Evolutionary conservation across 2,113 vertebrate species (phyloP).

Genomic region (Ranitomeya imitator): DNA sequence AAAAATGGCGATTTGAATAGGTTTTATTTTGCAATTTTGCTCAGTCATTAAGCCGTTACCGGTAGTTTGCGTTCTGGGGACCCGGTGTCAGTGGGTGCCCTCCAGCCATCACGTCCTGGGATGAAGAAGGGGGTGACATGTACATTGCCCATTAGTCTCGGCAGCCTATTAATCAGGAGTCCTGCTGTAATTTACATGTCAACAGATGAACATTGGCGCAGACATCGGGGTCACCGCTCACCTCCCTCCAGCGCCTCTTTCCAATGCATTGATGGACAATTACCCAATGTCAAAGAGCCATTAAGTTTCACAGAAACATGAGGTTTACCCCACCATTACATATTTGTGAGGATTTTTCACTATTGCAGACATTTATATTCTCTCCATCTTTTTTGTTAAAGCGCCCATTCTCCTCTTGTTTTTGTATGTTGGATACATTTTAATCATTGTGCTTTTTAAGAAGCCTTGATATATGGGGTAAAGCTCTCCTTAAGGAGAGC

Average conservation of each 20-base stretch:
- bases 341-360: background rate
- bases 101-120: background rate
- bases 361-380: background rate
- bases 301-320: background rate
- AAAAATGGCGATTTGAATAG: constrained; percentile 23
- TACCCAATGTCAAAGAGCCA: background rate
- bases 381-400: background rate
- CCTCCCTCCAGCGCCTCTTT: background rate
- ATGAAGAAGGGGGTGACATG: background rate
- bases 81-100: background rate
- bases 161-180: constrained; percentile 31
- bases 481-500: no score
- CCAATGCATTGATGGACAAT: background rate
- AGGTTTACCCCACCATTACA: background rate
- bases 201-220: background rate
- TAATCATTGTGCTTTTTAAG: no score
- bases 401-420: no score
- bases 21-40: constrained; percentile 35
- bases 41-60: constrained; percentile 25
- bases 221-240: constrained; percentile 21
- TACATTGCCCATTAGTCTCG: background rate
- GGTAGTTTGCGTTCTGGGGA: background rate
- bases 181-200: constrained; percentile 11
- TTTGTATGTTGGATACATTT: no score
- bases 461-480: no score